Evolutionary conservation across 2,113 vertebrate genomes (phyloP), one percentile per base, ranked within the genome.

Genomic region (Sceloporus tristichus): DNA sequence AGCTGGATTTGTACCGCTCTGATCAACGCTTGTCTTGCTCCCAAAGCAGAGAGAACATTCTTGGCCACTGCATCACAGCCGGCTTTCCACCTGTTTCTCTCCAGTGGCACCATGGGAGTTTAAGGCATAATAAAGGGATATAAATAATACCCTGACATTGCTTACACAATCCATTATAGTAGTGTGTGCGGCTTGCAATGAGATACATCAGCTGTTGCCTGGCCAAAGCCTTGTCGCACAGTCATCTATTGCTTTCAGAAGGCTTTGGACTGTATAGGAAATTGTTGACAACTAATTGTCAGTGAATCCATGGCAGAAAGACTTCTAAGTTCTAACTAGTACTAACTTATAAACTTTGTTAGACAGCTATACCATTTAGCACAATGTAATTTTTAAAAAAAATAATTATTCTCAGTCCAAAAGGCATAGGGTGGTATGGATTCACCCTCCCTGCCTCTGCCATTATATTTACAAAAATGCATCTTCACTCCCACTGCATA

Each of bases 41-140:
- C 5, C 1, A 84, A 38, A 76, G 86, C 0, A 0, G 9, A 7
- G 77, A 40, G 34, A 79, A 65, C 0, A 27, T 48, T 92, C 74
- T 85, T 92, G 89, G 92, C 87, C 66, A 2, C 70, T 78, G 42
- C 79, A 86, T 76, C 1, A 0, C 70, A 84, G 84, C 34, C 83
- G n/a, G 1, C 82, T 87, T 88, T 95, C 93, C 95, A 96, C 95
- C 96, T 96, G 95, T 95, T 92, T 94, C 78, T 92, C 91, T 81
- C 85, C 65, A 34, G 0, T 77, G 90, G 91, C 88, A 91, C 85
- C 90, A 87, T 86, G 90, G 89, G 81, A 92, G 88, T 91, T 94
- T 92, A 86, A 90, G 89, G 93, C 1, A 0, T 89, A 92, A 95
- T 94, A 94, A 94, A 94, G 87, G 87, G 93, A 93, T 95, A 95